A percentile compares a stretch with the other conserved stretches of the same genome.
phyloP scores from a whole-genome alignment of 2,888 invertebrate species.

The Callyntrura sp. region DNA sequence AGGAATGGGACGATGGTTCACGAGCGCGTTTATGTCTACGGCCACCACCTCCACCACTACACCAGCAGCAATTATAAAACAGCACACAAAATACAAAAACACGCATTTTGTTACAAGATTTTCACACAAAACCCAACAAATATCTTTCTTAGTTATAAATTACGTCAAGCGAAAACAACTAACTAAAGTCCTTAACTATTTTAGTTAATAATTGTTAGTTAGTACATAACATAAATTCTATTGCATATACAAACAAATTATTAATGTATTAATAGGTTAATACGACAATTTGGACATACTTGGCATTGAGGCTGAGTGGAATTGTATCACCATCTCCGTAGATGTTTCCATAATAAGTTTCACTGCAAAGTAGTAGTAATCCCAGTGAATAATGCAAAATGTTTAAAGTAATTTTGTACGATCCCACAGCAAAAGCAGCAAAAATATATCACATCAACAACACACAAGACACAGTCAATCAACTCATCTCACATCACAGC shows the following conservation, averaged over 20 bases:
- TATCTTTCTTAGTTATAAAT: neutral
- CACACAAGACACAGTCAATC: slow-evolving; percentile 54
- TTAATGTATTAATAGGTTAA: slow-evolving; percentile 63
- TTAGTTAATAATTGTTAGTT: slow-evolving; percentile 17
- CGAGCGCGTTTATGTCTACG: slow-evolving; percentile 74
- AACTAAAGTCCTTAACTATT: too few species aligned
- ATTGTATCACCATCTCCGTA: slow-evolving; percentile 83
- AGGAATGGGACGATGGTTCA: slow-evolving; percentile 76
- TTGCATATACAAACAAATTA: slow-evolving; percentile 52
- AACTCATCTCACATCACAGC: slow-evolving; percentile 56
- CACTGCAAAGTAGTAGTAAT: slow-evolving; percentile 78
- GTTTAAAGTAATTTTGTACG: slow-evolving; percentile 9
- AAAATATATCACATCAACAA: slow-evolving; percentile 52
- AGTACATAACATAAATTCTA: neutral
- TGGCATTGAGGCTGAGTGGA: slow-evolving; percentile 82
- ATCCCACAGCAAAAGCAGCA: slow-evolving; percentile 67
- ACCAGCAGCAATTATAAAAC: slow-evolving; percentile 21
- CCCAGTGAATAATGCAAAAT: slow-evolving; percentile 54
- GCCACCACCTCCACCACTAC: slow-evolving; percentile 69
- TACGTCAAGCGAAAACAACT: neutral
- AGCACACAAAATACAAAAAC: slow-evolving; percentile 29
- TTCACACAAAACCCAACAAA: neutral
- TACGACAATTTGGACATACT: slow-evolving; percentile 79
- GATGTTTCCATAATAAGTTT: slow-evolving; percentile 82
- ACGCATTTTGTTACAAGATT: slow-evolving; percentile 9